These are phyloP conservation scores for Caradrina clavipalpis DNA, from an alignment of 2,888 invertebrate species.

Conservation along the genomic window DNA sequence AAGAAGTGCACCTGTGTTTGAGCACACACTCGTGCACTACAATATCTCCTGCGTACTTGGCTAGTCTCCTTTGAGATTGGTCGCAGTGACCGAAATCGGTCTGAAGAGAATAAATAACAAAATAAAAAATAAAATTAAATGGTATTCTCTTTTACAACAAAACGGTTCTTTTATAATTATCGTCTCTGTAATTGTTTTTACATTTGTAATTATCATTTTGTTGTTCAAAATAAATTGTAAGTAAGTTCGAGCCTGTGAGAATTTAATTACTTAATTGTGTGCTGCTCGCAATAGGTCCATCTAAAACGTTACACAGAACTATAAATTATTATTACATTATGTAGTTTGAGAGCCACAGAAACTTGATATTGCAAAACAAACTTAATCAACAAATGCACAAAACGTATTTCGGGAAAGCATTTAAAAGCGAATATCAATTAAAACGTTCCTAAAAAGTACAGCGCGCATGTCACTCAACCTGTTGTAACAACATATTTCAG, in stretches of 20 bases:
- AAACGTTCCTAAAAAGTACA: slow-evolving; percentile 66
- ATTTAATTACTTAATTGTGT: not conserved
- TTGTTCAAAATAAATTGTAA: not conserved
- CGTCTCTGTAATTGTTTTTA: not conserved
- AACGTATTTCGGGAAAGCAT: slow-evolving; percentile 36
- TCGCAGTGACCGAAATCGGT: no score
- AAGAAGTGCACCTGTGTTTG: no score
- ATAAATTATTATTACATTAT: not conserved
- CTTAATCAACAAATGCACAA: slow-evolving; percentile 50
- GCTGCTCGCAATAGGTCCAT: not conserved
- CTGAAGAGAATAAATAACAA: no score
- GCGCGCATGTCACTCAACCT: slow-evolving; percentile 69
- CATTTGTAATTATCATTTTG: not conserved
- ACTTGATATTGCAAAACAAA: slow-evolving; percentile 19
- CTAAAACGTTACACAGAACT: not conserved
- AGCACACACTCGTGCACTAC: no score
- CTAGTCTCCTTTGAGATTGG: no score
- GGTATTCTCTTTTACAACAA: not conserved
- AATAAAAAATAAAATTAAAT: not conserved
- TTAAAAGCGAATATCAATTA: slow-evolving; percentile 64
- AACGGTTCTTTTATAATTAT: not conserved
- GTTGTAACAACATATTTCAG: slow-evolving; percentile 74
- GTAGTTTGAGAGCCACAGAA: slow-evolving; percentile 5
- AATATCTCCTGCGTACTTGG: no score
- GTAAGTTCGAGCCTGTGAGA: not conserved